A percentile compares a stretch with the other conserved stretches of the same genome.
phyloP scores from a whole-genome alignment of 2,113 vertebrate species.

The Corythoichthys intestinalis region DNA sequence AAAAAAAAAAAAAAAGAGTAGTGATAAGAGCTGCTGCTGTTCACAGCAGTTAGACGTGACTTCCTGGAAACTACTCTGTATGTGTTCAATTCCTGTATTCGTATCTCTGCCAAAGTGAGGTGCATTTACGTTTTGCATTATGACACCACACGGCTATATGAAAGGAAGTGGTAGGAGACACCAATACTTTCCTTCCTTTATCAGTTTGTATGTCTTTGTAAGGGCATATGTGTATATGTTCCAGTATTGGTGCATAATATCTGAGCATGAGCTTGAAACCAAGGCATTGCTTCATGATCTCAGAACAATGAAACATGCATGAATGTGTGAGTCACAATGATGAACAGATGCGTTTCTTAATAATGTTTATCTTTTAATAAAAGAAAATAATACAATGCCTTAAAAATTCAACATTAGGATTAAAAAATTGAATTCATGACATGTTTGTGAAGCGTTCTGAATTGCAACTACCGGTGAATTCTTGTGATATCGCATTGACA shows the following conservation, averaged over 20 bases:
- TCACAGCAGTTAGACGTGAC: conserved; percentile 58
- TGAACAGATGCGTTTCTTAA: neutral
- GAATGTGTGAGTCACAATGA: conserved; percentile 1
- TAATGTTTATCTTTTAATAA: neutral
- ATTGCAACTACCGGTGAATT: neutral
- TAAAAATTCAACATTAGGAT: too few relatives aligned
- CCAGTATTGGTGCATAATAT: conserved; percentile 30
- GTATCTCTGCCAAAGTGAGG: conserved; percentile 54
- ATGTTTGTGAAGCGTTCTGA: neutral
- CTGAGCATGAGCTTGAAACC: conserved; percentile 6
- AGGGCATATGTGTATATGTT: conserved; percentile 20
- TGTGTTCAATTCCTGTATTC: conserved; percentile 59
- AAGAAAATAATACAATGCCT: neutral
- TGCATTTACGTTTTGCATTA: conserved; percentile 67
- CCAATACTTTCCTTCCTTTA: conserved; percentile 55
- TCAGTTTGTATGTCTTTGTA: conserved; percentile 24
- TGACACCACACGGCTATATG: conserved; percentile 67
- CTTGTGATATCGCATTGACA: neutral
- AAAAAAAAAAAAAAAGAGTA: conserved; percentile 57
- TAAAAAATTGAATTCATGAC: neutral
- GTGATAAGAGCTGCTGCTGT: conserved; percentile 49
- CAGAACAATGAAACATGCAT: conserved; percentile 13
- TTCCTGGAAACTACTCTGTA: conserved; percentile 71
- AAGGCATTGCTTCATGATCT: conserved; percentile 8
- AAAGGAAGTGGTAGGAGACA: conserved; percentile 75